Evolutionary conservation across 2,888 invertebrate genomes (phyloP).

Genomic region (Lottia scabra): DNA sequence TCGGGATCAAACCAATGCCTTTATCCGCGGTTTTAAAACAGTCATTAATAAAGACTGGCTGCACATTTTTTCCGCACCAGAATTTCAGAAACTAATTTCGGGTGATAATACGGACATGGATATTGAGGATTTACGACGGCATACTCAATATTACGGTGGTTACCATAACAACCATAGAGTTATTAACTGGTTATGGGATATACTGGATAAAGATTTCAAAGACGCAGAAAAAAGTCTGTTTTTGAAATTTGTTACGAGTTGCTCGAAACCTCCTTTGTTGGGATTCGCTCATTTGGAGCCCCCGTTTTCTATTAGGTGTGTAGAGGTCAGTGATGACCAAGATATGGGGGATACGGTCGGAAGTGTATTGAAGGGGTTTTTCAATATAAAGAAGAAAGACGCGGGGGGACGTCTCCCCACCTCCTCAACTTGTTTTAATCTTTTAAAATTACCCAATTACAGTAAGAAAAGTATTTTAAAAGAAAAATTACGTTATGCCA

Average conservation of each 20-base stretch:
- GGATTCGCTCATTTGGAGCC: slow-evolving; percentile 97
- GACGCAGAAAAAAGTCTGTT: slow-evolving; percentile 93
- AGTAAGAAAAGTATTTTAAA: slow-evolving; percentile 93
- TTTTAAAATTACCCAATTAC: slow-evolving; percentile 96
- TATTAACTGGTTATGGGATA: slow-evolving; percentile 99
- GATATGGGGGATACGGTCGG: slow-evolving; percentile 79
- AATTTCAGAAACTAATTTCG: slow-evolving; percentile 93
- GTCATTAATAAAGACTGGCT: slow-evolving; percentile 96
- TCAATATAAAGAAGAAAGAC: slow-evolving; percentile 82
- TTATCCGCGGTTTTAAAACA: slow-evolving; percentile 95
- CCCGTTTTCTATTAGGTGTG: slow-evolving; percentile 97
- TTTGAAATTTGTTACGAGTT: slow-evolving; percentile 82
- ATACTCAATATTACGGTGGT: slow-evolving; percentile 99
- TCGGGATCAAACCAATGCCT: slow-evolving; percentile 94
- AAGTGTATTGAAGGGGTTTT: slow-evolving; percentile 96
- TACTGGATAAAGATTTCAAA: slow-evolving; percentile 92
- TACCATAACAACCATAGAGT: slow-evolving; percentile 98
- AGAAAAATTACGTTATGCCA: slow-evolving; percentile 97
- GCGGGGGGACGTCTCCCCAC: slow-evolving; percentile 89
- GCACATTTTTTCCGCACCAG: slow-evolving; percentile 93
- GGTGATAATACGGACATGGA: slow-evolving; percentile 96
- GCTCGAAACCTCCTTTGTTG: slow-evolving; percentile 95
- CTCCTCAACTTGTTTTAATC: slow-evolving; percentile 98
- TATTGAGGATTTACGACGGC: slow-evolving; percentile 74
- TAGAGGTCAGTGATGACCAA: slow-evolving; percentile 96